Conservation (phyloP, 1,140 invertebrate genomes). For the Zaprionus ghesquierei region DNA sequence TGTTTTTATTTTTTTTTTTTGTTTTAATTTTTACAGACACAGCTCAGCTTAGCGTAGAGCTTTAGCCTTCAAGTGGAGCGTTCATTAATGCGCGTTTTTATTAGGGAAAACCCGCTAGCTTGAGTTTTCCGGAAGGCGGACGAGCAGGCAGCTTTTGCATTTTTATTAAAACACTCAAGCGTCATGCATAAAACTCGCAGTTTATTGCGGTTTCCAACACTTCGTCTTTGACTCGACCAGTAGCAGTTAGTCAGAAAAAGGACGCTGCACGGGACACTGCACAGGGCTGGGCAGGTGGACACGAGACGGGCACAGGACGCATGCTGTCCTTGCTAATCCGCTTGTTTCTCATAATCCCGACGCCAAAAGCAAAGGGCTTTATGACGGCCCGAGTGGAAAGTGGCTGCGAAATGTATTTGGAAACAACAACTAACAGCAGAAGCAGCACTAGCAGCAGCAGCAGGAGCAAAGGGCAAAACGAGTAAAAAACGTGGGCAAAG, state of each 20-base stretch:
- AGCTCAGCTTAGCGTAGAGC: not conserved
- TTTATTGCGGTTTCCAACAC: constrained; percentile 62
- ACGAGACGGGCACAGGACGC: not conserved
- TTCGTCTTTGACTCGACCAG: constrained; percentile 34
- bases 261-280: not conserved
- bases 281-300: not conserved
- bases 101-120: constrained; percentile 65
- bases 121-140: constrained; percentile 41
- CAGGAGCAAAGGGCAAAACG: constrained; percentile 8
- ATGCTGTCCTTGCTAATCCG: constrained; percentile 62
- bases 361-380: constrained; percentile 56
- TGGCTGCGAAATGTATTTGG: constrained; percentile 70
- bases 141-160: constrained; percentile 45
- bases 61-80: constrained; percentile 18
- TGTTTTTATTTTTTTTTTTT: constrained; percentile 6
- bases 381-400: constrained; percentile 63
- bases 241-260: constrained; percentile 22
- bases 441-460: constrained; percentile 22
- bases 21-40: constrained; percentile 11
- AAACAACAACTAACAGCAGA: constrained; percentile 43
- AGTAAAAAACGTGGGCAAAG: not conserved
- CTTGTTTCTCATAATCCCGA: constrained; percentile 76
- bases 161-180: constrained; percentile 66
- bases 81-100: constrained; percentile 76
- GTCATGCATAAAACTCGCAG: constrained; percentile 67